Evolutionary conservation across 1,140 invertebrate genomes (phyloP).

Genomic region (Camponotus vicinus): DNA sequence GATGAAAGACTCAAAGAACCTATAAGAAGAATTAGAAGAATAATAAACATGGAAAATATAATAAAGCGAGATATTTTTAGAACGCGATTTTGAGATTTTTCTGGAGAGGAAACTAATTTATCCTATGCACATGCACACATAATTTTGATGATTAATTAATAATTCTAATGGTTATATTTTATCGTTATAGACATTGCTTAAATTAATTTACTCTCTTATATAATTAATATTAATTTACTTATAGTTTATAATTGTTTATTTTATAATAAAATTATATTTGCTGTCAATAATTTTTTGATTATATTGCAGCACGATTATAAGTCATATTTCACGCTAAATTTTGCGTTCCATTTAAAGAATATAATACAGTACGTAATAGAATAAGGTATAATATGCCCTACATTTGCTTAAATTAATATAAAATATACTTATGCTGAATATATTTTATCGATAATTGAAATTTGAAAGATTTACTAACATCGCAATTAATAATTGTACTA

Average conservation of each 20-base stretch:
- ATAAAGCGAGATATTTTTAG: background rate
- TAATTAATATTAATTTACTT: background rate
- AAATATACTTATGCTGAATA: no score
- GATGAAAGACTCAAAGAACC: background rate
- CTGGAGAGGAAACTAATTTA: background rate
- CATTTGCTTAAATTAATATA: no score
- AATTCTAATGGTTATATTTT: no score
- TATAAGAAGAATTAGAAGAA: background rate
- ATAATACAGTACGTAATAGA: background rate
- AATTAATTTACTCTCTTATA: background rate
- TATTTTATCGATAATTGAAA: no score
- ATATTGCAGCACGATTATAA: background rate
- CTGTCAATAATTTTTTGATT: background rate
- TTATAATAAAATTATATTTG: background rate
- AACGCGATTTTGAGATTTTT: background rate
- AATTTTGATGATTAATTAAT: background rate
- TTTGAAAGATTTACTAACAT: no score
- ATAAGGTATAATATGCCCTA: background rate
- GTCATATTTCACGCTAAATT: background rate
- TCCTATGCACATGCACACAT: background rate
- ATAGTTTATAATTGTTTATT: background rate
- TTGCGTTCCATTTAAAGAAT: constrained; percentile 15
- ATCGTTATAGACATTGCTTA: background rate
- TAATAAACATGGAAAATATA: no score
- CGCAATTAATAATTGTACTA: no score